phyloP scores from a whole-genome alignment of 2,113 vertebrate species.

The Sus scrofa region DNA sequence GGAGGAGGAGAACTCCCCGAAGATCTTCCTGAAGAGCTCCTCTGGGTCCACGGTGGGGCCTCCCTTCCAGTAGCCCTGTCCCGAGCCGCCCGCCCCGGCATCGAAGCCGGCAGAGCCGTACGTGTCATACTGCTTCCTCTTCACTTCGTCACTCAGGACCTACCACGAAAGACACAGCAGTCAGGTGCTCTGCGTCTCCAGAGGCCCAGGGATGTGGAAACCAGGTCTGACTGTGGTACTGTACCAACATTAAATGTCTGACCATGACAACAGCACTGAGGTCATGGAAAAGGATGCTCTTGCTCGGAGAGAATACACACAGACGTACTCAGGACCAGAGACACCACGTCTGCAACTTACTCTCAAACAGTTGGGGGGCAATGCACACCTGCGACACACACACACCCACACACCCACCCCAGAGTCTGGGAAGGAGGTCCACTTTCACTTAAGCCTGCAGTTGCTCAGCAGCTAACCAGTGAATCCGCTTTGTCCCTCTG shows the following conservation, averaged over 20 bases:
- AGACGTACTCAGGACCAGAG: neutral
- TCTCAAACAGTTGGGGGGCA: neutral
- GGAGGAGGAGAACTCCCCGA: slow-evolving; percentile 95
- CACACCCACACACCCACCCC: neutral
- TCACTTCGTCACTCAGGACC: slow-evolving; percentile 96
- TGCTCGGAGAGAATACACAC: neutral
- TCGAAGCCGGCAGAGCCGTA: slow-evolving; percentile 94
- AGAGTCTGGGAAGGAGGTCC: neutral
- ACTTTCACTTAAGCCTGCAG: neutral
- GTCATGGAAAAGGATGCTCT: neutral
- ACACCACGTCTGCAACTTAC: neutral
- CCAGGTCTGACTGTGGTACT: neutral
- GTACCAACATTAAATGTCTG: neutral
- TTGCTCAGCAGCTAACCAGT: neutral
- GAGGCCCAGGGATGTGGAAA: accelerated
- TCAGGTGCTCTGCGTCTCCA: accelerated
- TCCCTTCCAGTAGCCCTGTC: slow-evolving; percentile 93
- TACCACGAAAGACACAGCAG: neutral
- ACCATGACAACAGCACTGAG: neutral
- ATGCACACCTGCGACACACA: too few relatives aligned
- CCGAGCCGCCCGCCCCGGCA: slow-evolving; percentile 83
- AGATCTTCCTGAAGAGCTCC: slow-evolving; percentile 98
- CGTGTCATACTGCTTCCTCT: slow-evolving; percentile 96
- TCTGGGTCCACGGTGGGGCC: slow-evolving; percentile 93
- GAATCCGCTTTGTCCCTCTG: neutral